These are phyloP conservation scores for Scaptomyza montana DNA, from an alignment of 1,140 invertebrate species.

Conservation along the genomic window DNA sequence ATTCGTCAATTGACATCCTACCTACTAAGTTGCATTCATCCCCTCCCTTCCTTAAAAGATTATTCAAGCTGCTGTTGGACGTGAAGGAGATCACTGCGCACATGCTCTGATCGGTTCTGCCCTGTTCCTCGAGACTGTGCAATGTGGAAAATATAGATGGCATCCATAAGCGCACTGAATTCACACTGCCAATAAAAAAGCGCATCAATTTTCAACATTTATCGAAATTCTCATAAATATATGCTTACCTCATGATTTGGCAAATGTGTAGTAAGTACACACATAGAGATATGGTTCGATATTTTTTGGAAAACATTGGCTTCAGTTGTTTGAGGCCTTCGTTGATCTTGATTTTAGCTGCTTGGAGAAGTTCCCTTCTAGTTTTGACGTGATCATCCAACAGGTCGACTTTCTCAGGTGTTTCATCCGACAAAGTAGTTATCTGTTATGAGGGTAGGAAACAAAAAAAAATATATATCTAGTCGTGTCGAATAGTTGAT, in stretches of 20 bases:
- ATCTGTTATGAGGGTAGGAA: constrained; percentile 30
- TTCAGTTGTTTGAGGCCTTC: constrained; percentile 54
- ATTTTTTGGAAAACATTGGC: constrained; percentile 63
- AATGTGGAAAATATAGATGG: constrained; percentile 85
- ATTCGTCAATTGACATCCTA: constrained; percentile 45
- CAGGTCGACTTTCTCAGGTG: constrained; percentile 33
- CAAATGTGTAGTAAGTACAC: constrained; percentile 70
- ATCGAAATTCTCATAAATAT: too few species aligned
- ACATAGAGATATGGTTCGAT: constrained; percentile 46
- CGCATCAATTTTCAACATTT: too few species aligned
- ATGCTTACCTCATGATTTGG: constrained; percentile 60
- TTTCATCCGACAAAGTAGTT: constrained; percentile 43
- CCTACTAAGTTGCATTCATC: constrained; percentile 66
- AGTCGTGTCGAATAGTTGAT: too few species aligned
- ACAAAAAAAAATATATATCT: too few species aligned
- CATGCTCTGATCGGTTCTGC: constrained; percentile 84
- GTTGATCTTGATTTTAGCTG: constrained; percentile 29
- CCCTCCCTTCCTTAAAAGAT: too few species aligned
- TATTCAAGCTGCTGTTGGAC: too few species aligned
- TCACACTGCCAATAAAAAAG: constrained; percentile 38
- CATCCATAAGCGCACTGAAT: constrained; percentile 84
- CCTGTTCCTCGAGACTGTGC: constrained; percentile 79
- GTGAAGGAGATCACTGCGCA: constrained; percentile 34
- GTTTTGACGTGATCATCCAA: background rate
- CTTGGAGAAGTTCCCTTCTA: constrained; percentile 10